Base-by-base conservation (phyloP, 2,888 invertebrate species). In the Drosophila hamatofila region DNA sequence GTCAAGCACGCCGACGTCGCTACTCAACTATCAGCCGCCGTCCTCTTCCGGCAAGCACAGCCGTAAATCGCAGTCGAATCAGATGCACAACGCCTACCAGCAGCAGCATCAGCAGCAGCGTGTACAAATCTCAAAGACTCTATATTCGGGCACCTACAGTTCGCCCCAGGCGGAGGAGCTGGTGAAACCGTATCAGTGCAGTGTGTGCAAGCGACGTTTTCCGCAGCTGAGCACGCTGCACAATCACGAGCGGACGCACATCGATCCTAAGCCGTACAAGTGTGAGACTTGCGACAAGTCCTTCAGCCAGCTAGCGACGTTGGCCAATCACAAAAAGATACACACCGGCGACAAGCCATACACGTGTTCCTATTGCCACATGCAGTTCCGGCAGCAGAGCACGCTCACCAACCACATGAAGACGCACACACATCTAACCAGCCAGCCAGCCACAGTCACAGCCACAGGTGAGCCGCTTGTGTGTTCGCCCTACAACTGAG, bases 301-400 rank as follows among this genome's bases (percentile, higher is more conserved):
- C 69, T 91, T 91, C 63, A 91, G 88, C 80, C 91, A 91, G 75
- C 79, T 88, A 78, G 91, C 91, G 63, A 91, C 91, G 51, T 70
- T 91, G 81, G 90, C 92, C 70, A 91, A 91, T 75, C 91, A 91
- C 71, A 91, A 91, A 82, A 91, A 91, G 80, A 90, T 91, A 61
- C 91, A 91, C 72, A 90, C 91, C 57, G 91, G 90, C 60, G 91
- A 91, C 33, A 91, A 91, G 82, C 91, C 91, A 44, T 91, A 91
- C 74, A 89, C 92, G 78, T 91, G 91, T 85, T 88, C 89, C 84
- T 91, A 91, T 77, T 91, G 91, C 66, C 91, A 91, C 66, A 91
- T 91, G 92, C 88, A 91, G 81, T 91, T 91, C 84, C 91, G 91
- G n/a, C 91, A 91, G 81, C 91, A 91, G 85, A 91, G 90, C 80